Conservation (phyloP, 2,113 vertebrate species). For the Aythya baeri region DNA sequence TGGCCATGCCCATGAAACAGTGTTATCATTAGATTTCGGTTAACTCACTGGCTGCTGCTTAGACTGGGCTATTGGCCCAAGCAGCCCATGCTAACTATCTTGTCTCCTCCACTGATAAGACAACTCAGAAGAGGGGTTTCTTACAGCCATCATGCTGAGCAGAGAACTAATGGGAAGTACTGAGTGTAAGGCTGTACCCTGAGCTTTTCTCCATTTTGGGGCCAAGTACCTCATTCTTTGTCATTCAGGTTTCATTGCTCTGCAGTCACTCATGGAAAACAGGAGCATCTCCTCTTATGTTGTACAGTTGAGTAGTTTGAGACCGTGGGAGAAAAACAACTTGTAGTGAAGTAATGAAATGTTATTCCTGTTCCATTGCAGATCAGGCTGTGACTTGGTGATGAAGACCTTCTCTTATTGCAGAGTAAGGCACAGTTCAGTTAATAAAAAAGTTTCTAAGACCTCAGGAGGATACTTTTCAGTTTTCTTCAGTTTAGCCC, state of each 20-base stretch:
- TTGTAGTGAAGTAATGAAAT: background rate
- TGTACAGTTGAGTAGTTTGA: background rate
- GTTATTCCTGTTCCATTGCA: background rate
- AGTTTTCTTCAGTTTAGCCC: background rate
- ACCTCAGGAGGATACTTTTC: background rate
- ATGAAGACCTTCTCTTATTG: background rate
- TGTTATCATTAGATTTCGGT: background rate
- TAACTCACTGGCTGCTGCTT: background rate
- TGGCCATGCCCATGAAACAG: background rate
- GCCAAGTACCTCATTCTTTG: background rate
- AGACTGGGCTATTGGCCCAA: background rate
- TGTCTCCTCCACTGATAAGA: background rate
- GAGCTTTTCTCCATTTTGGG: background rate
- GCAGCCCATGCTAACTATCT: background rate
- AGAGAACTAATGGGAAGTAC: background rate
- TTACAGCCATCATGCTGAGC: accelerated
- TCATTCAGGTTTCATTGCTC: background rate
- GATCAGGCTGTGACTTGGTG: background rate
- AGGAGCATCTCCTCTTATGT: background rate
- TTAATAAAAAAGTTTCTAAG: background rate
- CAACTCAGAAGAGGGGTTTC: background rate
- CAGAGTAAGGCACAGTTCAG: background rate
- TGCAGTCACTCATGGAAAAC: background rate
- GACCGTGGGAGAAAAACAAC: background rate
- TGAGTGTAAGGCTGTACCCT: background rate